Evolutionary conservation across 2,888 invertebrate genomes (phyloP).

Genomic region (Xylota segnis): DNA sequence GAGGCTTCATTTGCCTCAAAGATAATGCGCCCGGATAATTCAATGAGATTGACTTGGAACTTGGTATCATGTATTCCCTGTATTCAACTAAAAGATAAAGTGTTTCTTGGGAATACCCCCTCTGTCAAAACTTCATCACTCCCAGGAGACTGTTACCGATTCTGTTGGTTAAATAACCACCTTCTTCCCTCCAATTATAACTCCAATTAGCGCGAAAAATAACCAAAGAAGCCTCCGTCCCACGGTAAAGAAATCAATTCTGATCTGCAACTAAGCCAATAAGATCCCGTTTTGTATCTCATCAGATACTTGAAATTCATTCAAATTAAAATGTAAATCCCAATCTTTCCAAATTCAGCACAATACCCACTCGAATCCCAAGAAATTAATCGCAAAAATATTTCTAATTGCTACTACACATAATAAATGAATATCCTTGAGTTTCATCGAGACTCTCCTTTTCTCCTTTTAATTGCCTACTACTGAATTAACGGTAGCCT

Average conservation of each 20-base stretch:
- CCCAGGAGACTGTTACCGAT: no score
- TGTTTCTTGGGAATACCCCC: no score
- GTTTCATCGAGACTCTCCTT: constrained; percentile 5
- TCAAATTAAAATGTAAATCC: constrained; percentile 23
- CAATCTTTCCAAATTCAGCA: neutral
- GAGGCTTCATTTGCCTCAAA: no score
- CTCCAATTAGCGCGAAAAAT: neutral
- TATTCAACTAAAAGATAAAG: no score
- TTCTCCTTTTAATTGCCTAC: constrained; percentile 41
- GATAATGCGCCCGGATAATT: no score
- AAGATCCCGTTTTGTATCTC: neutral
- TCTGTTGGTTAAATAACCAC: no score
- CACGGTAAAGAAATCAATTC: neutral
- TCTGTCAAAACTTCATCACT: no score
- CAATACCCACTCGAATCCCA: neutral
- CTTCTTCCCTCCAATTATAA: neutral
- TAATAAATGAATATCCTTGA: constrained; percentile 26
- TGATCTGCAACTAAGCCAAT: neutral
- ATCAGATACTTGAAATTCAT: neutral
- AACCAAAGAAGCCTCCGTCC: neutral
- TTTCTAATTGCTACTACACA: constrained; percentile 22
- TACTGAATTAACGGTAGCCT: constrained; percentile 52
- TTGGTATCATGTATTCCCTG: no score
- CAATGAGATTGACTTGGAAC: no score
- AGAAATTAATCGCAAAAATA: constrained; percentile 11